Evolutionary conservation across 2,797 vertebrate species (phyloP), one percentile per base, ranked within the genome.

Genomic region (Bradypus variegatus): DNA sequence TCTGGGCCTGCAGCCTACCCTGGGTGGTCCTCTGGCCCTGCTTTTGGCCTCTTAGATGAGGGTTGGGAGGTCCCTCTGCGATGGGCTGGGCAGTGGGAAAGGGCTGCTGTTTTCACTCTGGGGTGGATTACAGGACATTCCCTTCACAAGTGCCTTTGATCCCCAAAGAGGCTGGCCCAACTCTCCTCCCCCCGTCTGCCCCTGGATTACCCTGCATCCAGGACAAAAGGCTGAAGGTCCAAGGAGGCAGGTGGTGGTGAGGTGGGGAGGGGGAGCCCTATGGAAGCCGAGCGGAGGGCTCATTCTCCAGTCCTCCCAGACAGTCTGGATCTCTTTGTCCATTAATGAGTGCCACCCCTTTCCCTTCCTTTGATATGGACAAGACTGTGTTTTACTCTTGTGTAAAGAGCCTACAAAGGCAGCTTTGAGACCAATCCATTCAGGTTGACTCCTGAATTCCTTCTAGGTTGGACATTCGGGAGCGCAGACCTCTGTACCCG

Each of bases 1-100:
- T 93, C 36, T 6, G 0, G 13, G 73, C 65, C 62, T 11, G 15
- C 53, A 92, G 45, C 41, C 55, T 93, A 77, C 33, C 64, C 53
- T 82, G 93, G 84, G 94, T 93, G 95, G 94, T 79, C 95, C 72
- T 89, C 83, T 67, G 87, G 79, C 67, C 85, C 65, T 9, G 2
- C 36, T 16, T 79, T 77, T 19, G 41, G 62, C 55, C 27, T 31
- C 25, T 78, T 79, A 60, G 92, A 36, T 72, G 77, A 90, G 67
- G 82, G 85, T 36, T 64, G 76, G 73, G 86, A 53, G 19, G n/a
- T 67, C 65, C 41, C 38, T 80, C 18, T 29, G 45, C 73, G 33
- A 45, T 12, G 62, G 76, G 48, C 16, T 65, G 45, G 81, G 27
- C 53, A 80, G 3, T 21, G 16, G 48, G 19, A n/a, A n/a, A 93